phyloP scores from a whole-genome alignment of 53 echinoderm and acorn worm genomes.

The Arbacia lixula region DNA sequence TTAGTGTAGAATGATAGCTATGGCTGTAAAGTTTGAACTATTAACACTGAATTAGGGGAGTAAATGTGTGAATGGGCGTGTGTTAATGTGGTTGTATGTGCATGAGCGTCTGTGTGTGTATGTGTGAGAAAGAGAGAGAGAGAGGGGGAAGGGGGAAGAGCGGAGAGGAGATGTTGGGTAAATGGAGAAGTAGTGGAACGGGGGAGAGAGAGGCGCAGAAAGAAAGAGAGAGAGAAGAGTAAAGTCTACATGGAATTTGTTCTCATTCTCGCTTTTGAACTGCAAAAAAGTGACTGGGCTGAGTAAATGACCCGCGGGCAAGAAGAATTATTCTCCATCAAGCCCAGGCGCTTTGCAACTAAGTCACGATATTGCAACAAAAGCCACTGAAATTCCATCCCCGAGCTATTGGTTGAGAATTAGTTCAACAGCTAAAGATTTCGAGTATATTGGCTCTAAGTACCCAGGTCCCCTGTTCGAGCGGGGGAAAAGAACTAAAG shows the following conservation, averaged over 20 bases:
- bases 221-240: neutral
- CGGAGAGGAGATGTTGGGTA: no score
- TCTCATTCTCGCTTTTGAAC: conserved; percentile 54
- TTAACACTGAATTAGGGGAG: no score
- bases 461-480: conserved; percentile 39
- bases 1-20: no score
- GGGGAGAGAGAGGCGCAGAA: no score
- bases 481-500: conserved; percentile 26
- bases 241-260: conserved; percentile 39
- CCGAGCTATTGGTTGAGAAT: conserved; percentile 45
- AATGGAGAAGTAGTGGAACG: no score
- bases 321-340: conserved; percentile 51
- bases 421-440: conserved; percentile 56
- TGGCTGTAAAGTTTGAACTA: no score
- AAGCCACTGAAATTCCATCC: conserved; percentile 64
- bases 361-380: conserved; percentile 59
- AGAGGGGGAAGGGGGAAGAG: no score
- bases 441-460: conserved; percentile 57
- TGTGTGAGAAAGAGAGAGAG: no score
- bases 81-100: no score
- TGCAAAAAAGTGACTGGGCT: conserved; percentile 59
- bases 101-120: no score
- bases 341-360: conserved; percentile 39
- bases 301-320: conserved; percentile 55
- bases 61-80: no score